phyloP scores from a whole-genome alignment of 2,113 vertebrate species.

The Ornithorhynchus anatinus region DNA sequence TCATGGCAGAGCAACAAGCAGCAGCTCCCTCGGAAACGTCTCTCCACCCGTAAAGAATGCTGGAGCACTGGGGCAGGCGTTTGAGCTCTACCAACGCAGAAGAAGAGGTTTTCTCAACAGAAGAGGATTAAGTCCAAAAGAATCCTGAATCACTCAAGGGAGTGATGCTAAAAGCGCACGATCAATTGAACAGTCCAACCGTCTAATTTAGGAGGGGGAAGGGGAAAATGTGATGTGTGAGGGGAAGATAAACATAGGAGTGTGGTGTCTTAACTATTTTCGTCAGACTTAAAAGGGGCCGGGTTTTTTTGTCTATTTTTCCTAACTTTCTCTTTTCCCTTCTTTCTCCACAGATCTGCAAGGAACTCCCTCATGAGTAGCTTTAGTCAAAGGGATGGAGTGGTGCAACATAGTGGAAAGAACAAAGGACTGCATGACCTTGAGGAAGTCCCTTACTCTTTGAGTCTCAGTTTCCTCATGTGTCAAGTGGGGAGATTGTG shows the following conservation, averaged over 20 bases:
- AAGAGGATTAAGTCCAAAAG: slow-evolving; percentile 35
- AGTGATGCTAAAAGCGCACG: slow-evolving; percentile 15
- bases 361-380: no score
- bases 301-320: background rate
- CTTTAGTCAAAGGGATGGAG: no score
- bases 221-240: background rate
- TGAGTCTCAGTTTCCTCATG: no score
- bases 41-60: slow-evolving; percentile 28
- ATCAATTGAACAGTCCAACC: slow-evolving; percentile 1
- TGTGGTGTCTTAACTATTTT: background rate
- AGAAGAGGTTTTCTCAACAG: slow-evolving; percentile 15
- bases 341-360: no score
- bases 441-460: no score
- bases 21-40: slow-evolving; percentile 29
- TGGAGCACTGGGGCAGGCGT: slow-evolving; percentile 38
- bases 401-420: no score
- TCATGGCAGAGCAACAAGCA: background rate
- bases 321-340: background rate
- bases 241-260: background rate
- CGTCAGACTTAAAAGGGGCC: background rate
- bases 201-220: background rate
- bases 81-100: slow-evolving; percentile 30
- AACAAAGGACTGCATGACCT: no score
- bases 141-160: slow-evolving; percentile 10
- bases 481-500: no score